A percentile compares a stretch with the other conserved stretches of the same genome.
Conservation (phyloP, 1,140 invertebrate genomes). For the Tetragnatha versicolor region DNA sequence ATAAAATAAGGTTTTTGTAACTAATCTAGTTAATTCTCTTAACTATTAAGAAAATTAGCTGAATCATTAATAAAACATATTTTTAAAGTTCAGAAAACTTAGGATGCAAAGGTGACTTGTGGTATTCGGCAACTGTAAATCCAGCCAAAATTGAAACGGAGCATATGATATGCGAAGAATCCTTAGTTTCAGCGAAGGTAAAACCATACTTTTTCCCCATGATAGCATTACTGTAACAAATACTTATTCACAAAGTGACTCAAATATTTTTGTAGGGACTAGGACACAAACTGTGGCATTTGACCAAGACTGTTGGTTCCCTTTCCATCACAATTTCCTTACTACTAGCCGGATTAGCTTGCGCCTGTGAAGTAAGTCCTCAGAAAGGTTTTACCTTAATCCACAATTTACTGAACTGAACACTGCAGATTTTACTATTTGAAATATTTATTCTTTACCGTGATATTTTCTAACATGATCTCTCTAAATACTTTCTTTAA, state of each 20-base stretch:
- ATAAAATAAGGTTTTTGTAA: no score
- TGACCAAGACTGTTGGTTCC: constrained; percentile 3
- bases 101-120: constrained; percentile 10
- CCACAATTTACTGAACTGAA: no score
- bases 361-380: constrained; percentile 21
- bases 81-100: no score
- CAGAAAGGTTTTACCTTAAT: no score
- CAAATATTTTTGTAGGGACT: constrained; percentile 12
- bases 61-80: no score
- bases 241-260: not conserved
- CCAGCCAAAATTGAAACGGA: constrained; percentile 13
- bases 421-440: not conserved
- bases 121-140: constrained; percentile 13
- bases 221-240: not conserved
- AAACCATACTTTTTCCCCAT: not conserved
- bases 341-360: constrained; percentile 17
- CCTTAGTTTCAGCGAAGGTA: not conserved
- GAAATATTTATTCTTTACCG: no score
- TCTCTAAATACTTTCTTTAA: not conserved
- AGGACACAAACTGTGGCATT: not conserved
- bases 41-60: no score
- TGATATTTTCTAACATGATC: no score
- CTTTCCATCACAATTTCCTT: not conserved
- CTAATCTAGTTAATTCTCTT: no score
- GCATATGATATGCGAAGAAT: not conserved